Evolutionary conservation across 1,140 invertebrate genomes (phyloP).

Genomic region (Neodiprion fabricii): DNA sequence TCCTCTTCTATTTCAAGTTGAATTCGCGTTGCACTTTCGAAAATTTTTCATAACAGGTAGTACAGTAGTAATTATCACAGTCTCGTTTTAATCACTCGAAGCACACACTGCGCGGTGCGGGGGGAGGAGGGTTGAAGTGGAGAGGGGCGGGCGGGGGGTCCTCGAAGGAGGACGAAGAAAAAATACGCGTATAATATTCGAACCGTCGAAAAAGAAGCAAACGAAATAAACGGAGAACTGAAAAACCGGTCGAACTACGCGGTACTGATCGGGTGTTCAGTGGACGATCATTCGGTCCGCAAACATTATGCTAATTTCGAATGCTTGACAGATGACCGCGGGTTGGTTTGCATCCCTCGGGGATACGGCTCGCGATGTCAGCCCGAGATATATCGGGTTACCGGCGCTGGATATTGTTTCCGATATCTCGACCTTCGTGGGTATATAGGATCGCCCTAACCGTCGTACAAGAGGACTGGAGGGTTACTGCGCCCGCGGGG

Average conservation of each 20-base stretch:
- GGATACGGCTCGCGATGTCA: constrained; percentile 23
- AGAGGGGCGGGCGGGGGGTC: too few species aligned
- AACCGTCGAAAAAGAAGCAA: too few species aligned
- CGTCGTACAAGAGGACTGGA: constrained; percentile 61
- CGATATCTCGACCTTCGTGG: constrained; percentile 50
- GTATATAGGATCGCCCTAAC: constrained; percentile 47
- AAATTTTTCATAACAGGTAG: not conserved
- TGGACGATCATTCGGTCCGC: not conserved
- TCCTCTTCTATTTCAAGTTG: not conserved
- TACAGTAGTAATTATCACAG: not conserved
- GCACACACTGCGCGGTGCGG: not conserved
- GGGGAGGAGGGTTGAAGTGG: not conserved
- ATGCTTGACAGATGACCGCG: constrained; percentile 9
- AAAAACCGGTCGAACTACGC: not conserved
- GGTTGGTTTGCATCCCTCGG: not conserved
- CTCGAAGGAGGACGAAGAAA: too few species aligned
- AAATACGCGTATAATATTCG: too few species aligned
- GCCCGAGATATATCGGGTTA: constrained; percentile 41
- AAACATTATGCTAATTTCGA: constrained; percentile 15
- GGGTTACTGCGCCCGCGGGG: constrained; percentile 62
- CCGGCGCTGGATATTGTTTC: constrained; percentile 50
- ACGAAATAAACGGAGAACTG: not conserved
- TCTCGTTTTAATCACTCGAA: not conserved
- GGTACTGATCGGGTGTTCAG: not conserved
- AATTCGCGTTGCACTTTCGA: not conserved